phyloP scores from a whole-genome alignment of 1,140 invertebrate genomes.

The Carposina sasakii region DNA sequence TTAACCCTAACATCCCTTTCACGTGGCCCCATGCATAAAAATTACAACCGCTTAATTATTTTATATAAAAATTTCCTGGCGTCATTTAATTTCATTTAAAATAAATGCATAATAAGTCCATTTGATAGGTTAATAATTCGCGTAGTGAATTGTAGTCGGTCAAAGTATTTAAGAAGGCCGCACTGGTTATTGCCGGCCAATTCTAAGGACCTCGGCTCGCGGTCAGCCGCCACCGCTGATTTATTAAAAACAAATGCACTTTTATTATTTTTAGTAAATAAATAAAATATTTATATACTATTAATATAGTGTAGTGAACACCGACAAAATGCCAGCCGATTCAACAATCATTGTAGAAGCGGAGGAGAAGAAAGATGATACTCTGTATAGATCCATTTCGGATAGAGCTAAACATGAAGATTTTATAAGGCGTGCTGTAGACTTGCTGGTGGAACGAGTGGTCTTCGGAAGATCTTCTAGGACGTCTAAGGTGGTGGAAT shows the following conservation, averaged over 20 bases:
- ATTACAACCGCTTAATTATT: no score
- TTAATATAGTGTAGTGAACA: constrained; percentile 18
- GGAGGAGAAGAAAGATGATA: constrained; percentile 35
- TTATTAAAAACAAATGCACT: no score
- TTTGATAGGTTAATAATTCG: no score
- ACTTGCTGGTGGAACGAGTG: constrained; percentile 81
- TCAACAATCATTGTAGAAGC: constrained; percentile 50
- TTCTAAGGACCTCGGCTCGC: constrained; percentile 36
- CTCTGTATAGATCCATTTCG: constrained; percentile 70
- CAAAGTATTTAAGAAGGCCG: constrained; percentile 64
- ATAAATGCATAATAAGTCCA: no score
- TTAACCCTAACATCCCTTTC: no score
- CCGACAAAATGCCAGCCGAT: constrained; percentile 58
- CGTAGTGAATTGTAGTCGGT: constrained; percentile 51
- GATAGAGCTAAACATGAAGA: constrained; percentile 77
- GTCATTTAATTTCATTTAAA: no score
- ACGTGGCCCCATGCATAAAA: no score
- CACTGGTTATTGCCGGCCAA: constrained; percentile 42
- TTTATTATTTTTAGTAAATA: no score
- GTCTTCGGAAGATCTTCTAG: constrained; percentile 83
- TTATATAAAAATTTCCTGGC: no score
- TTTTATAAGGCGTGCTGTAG: constrained; percentile 80
- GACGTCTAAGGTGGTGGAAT: constrained; percentile 82
- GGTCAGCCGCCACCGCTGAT: constrained; percentile 41
- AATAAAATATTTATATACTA: no score